These are phyloP conservation scores for Chelonus insularis DNA, from an alignment of 1,140 invertebrate genomes.

Conservation along the genomic window DNA sequence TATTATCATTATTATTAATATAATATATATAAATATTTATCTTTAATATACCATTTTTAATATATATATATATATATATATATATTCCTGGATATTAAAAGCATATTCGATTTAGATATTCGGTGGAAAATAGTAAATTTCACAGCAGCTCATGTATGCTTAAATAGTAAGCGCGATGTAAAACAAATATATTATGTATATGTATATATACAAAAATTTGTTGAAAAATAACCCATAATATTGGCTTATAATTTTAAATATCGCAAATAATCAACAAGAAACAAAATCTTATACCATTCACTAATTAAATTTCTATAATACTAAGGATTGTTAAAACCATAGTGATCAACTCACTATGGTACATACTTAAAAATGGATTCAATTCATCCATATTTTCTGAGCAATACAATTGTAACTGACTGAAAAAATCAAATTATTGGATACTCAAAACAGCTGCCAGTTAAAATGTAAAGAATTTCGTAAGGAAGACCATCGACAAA, in stretches of 20 bases:
- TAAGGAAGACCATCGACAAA: slow-evolving; percentile 21
- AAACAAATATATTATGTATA: neutral
- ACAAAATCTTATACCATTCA: slow-evolving; percentile 9
- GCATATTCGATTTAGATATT: neutral
- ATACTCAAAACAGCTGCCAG: neutral
- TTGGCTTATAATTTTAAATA: slow-evolving; percentile 7
- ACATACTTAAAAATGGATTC: slow-evolving; percentile 26
- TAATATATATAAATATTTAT: too few relatives aligned
- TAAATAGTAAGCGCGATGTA: neutral
- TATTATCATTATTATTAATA: too few relatives aligned
- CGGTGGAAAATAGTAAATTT: neutral
- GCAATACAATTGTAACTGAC: slow-evolving; percentile 27
- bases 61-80: too few relatives aligned
- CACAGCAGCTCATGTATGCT: neutral
- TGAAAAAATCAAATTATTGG: slow-evolving; percentile 13
- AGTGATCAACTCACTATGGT: neutral
- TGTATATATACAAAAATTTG: neutral
- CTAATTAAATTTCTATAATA: slow-evolving; percentile 30
- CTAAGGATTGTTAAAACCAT: slow-evolving; percentile 29
- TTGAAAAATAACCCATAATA: neutral
- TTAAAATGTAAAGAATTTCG: neutral
- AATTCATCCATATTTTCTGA: slow-evolving; percentile 25
- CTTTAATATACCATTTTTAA: too few relatives aligned
- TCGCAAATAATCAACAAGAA: slow-evolving; percentile 16
- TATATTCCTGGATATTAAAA: too few relatives aligned